Evolutionary conservation across 2,888 invertebrate species (phyloP), one percentile per base, ranked within the genome.

Genomic region (Laspeyria flexula): DNA sequence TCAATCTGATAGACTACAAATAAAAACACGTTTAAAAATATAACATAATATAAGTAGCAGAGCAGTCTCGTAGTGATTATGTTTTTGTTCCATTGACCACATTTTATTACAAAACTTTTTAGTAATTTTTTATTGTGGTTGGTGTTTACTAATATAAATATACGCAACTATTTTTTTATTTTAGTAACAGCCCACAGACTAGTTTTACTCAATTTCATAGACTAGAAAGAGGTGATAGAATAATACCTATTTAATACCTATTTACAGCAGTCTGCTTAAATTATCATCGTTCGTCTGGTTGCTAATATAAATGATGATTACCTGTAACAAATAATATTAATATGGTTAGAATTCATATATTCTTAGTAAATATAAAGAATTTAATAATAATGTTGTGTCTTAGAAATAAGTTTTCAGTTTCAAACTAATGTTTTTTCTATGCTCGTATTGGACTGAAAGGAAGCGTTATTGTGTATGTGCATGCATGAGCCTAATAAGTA

Each of bases 261-360:
- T 10, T 10, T 1, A 3, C 21, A 16, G 16, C 2, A 1, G 0
- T 10, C 3, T 16, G 16, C 9, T 12, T 13, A 10, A 4, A 13
- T 37, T 37, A 37, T 21, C 37, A 21, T 21, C n/a, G 2, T 18
- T 5, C 13, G 3, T 4, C 21, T 33, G 7, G 18, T 16, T 21
- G 25, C 10, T 35, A 30, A 50, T 50, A 50, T 61, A 45, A 12
- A 50, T 48, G 51, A 46, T 52, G 11, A 53, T 71, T 66, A 66
- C 65, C 65, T 66, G 65, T 18, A 66, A 66, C 55, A 57, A 58
- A 46, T 48, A 40, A 30, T 35, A 43, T 9, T 27, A 18, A 15
- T 21, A 3, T 10, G 11, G 7, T 31, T 31, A 31, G 31, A 11
- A 30, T 18, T 3, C 5, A n/a, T n/a, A n/a, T 18, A 18, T 18